phyloP scores from a whole-genome alignment of 2,888 invertebrate genomes.

The Trisateles emortualis region DNA sequence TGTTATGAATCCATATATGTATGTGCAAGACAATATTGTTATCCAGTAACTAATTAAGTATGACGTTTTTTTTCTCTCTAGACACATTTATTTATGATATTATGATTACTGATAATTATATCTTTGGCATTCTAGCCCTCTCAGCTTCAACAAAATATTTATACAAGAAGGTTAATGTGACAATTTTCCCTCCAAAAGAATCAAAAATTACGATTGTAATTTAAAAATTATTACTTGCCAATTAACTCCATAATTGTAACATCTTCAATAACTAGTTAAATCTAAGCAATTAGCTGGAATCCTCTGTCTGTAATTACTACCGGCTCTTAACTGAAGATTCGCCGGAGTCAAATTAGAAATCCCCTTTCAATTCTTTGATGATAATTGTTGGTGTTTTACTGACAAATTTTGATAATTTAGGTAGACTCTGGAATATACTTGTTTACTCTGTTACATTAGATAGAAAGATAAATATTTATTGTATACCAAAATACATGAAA shows the following conservation, averaged over 20 bases:
- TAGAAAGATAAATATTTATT: no score
- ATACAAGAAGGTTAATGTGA: background rate
- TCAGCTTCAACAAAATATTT: no score
- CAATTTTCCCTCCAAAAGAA: background rate
- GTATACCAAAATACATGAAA: no score
- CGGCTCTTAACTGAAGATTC: slow-evolving; percentile 31
- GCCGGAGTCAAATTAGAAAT: slow-evolving; percentile 41
- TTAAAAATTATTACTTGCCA: slow-evolving; percentile 25
- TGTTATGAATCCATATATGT: no score
- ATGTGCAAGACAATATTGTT: no score
- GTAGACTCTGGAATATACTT: background rate
- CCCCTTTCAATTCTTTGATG: slow-evolving; percentile 44
- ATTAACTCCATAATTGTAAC: slow-evolving; percentile 33
- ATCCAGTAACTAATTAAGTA: no score
- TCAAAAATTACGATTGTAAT: slow-evolving; percentile 18
- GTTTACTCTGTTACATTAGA: background rate
- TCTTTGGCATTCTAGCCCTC: no score
- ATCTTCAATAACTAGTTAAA: slow-evolving; percentile 45
- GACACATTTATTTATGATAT: no score
- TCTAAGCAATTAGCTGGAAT: slow-evolving; percentile 42
- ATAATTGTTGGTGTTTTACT: slow-evolving; percentile 34
- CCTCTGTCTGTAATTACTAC: slow-evolving; percentile 40
- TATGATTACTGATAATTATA: no score
- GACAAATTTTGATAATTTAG: slow-evolving; percentile 9
- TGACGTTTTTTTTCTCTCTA: no score